A percentile compares a stretch with the other conserved stretches of the same genome.
Conservation (phyloP, 2,797 vertebrate species). For the Nasua narica region DNA sequence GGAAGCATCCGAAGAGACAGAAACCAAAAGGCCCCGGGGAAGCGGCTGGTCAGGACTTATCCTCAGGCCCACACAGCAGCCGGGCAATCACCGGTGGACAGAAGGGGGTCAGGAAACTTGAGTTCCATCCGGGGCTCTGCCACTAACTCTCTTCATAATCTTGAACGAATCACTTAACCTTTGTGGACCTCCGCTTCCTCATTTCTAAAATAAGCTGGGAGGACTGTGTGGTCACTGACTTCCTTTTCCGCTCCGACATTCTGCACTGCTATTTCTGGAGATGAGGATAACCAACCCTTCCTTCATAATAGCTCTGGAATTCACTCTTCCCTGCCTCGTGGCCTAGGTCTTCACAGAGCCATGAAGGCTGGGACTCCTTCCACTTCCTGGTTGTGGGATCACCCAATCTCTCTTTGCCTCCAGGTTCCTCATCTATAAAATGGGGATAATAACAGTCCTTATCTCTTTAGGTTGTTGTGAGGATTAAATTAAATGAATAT, state of each 20-base stretch:
- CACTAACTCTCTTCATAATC: not conserved
- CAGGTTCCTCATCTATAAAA: not conserved
- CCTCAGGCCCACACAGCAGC: not conserved
- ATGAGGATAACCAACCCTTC: not conserved
- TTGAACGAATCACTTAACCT: not conserved
- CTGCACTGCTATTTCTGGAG: conserved; percentile 21
- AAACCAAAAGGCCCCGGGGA: not conserved
- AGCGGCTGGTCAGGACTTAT: not conserved
- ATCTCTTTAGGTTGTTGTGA: not conserved
- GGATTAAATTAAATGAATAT: conserved; percentile 8
- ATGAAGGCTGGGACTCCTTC: not conserved
- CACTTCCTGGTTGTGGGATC: not conserved
- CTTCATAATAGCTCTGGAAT: conserved; percentile 11
- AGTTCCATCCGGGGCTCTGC: not conserved
- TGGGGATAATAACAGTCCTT: not conserved
- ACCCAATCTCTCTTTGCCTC: not conserved
- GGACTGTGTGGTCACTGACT: not conserved
- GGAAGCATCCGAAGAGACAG: not conserved
- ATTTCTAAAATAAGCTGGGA: conserved; percentile 57
- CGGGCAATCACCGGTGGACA: not conserved
- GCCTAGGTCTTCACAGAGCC: not conserved
- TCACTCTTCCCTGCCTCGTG: not conserved
- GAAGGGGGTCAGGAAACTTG: not conserved
- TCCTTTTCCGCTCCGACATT: conserved; percentile 20
- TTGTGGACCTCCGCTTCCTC: conserved; percentile 50